These are phyloP conservation scores for Andricus curvator DNA, from an alignment of 2,888 invertebrate genomes.

Conservation along the genomic window DNA sequence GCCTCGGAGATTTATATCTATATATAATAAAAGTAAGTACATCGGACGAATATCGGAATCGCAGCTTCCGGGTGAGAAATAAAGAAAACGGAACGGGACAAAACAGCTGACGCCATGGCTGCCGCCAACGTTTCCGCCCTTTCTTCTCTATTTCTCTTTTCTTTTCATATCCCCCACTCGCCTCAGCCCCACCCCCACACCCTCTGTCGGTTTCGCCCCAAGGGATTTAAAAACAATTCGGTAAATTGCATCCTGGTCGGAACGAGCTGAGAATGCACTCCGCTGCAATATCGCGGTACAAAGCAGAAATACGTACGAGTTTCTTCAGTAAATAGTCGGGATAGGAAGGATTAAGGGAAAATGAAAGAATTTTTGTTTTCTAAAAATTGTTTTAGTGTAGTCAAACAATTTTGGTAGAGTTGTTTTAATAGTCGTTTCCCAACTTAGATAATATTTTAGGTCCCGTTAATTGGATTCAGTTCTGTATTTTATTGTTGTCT, in stretches of 20 bases:
- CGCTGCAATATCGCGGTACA: conserved; percentile 32
- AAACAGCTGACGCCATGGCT: conserved; percentile 76
- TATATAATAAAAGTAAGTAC: conserved; percentile 50
- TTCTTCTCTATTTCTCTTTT: conserved; percentile 42
- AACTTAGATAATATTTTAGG: too few relatives aligned
- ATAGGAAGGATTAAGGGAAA: conserved; percentile 25
- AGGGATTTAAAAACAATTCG: conserved; percentile 76
- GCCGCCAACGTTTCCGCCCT: conserved; percentile 63
- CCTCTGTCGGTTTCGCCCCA: conserved; percentile 59
- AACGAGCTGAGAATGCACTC: conserved; percentile 55
- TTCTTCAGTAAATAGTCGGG: conserved; percentile 27
- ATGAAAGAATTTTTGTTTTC: neutral
- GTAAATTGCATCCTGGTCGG: conserved; percentile 70
- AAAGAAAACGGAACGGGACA: conserved; percentile 70
- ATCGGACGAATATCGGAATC: conserved; percentile 64
- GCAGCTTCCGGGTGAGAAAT: conserved; percentile 67
- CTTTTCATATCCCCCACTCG: conserved; percentile 42
- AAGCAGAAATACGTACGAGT: conserved; percentile 35
- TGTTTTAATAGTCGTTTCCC: too few relatives aligned
- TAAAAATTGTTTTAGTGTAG: neutral
- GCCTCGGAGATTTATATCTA: conserved; percentile 1
- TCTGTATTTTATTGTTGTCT: neutral
- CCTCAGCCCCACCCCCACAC: conserved; percentile 41
- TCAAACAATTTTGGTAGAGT: neutral
- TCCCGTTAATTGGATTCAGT: too few relatives aligned